A percentile compares a stretch with the other conserved stretches of the same genome.
These are phyloP conservation scores for Lanius ludovicianus DNA, from an alignment of 2,113 vertebrate genomes.

Conservation along the genomic window DNA sequence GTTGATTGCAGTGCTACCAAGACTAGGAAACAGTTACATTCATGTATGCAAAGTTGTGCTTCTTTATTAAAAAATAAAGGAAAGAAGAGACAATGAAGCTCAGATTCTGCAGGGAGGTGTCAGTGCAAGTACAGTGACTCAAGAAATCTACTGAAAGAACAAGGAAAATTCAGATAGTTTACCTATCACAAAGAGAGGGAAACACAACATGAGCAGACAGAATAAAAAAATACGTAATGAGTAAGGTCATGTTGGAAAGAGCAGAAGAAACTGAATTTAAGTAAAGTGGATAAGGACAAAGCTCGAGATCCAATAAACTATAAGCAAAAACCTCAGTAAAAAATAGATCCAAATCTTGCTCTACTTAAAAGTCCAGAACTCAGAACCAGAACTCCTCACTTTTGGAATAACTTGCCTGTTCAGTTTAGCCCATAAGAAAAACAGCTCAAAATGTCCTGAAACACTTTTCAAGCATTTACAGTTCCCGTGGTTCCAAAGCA, in stretches of 20 bases:
- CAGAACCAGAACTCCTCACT: neutral
- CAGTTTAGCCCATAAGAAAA: neutral
- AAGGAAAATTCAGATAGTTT: neutral
- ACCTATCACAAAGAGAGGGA: neutral
- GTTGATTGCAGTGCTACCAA: neutral
- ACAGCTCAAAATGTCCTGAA: neutral
- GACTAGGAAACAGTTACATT: neutral
- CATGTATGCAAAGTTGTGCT: neutral
- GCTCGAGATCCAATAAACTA: neutral
- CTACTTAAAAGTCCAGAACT: neutral
- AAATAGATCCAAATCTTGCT: neutral
- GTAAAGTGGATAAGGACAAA: neutral
- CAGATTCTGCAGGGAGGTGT: neutral
- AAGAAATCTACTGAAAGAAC: neutral
- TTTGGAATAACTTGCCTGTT: neutral
- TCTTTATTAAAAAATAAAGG: neutral
- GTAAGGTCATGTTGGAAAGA: neutral
- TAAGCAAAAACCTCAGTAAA: neutral
- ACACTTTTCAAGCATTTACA: neutral
- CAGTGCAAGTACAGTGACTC: neutral
- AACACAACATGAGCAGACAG: neutral
- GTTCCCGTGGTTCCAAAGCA: neutral
- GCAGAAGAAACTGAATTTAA: neutral
- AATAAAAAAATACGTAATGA: rapidly evolving
- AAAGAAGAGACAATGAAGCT: neutral